Evolutionary conservation across 2,888 invertebrate genomes (phyloP), one percentile per base, ranked within the genome.

Genomic region (Nysson spinosus): DNA sequence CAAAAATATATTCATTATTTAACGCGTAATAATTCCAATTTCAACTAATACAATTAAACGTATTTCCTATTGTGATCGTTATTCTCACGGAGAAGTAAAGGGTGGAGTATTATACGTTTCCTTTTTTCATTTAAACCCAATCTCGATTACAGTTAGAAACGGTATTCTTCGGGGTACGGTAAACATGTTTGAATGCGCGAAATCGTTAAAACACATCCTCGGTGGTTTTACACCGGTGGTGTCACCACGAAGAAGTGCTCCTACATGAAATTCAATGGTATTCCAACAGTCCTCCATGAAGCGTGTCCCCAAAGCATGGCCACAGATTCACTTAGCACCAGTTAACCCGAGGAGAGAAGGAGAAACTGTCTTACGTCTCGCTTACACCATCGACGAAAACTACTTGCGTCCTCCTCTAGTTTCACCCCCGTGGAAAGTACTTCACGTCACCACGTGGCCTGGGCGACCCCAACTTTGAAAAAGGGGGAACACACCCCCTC

Each of bases 291-390:
- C 73, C 75, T 62, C 50, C 62, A 52, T 56, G 40, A 64, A 70
- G 54, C 57, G 70, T 68, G 72, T 74, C 77, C 75, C 73, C 75
- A 77, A 76, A 79, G 71, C 77, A 77, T 71, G 73, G 72, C 79
- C 78, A 62, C 81, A 83, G 76, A 83, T 82, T 83, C 82, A 81
- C 81, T 85, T 81, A 84, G 77, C 75, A 79, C 78, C 80, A 77
- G 83, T 84, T 84, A 83, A 80, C 77, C 77, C 73, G 72, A n/a
- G n/a, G n/a, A n/a, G n/a, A n/a, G n/a, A n/a, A n/a, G n/a, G 30
- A 72, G 72, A 73, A 64, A 61, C 46, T 54, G 32, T 30, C 54
- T 50, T 49, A 44, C 35, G 28, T 55, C 65, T 56, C 62, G 34
- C 4, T 72, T 37, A 28, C 28, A 40, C 50, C 12, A 26, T 44